Conservation (phyloP, 2,797 vertebrate species). For the Pagetopsis macropterus region DNA sequence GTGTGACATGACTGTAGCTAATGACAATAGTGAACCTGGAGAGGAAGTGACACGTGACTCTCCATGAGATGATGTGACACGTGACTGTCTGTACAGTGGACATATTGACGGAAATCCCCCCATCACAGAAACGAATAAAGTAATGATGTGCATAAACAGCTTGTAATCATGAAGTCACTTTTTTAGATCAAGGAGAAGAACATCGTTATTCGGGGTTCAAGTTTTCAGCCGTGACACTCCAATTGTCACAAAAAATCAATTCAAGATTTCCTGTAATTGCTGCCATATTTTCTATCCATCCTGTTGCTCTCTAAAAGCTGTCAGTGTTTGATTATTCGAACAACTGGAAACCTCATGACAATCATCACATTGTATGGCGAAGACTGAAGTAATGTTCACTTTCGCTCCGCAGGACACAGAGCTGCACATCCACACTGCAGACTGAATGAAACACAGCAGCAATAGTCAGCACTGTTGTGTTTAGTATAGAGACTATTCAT, state of each 20-base stretch:
- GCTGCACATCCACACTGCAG: not conserved
- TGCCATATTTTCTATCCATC: conserved; percentile 1
- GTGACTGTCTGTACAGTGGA: conserved; percentile 5
- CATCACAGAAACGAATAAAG: conserved; percentile 16
- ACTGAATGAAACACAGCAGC: not conserved
- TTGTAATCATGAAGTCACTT: not conserved
- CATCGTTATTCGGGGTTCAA: conserved; percentile 8
- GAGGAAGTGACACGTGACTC: conserved; percentile 24
- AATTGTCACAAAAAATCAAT: conserved; percentile 21
- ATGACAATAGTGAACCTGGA: conserved; percentile 15
- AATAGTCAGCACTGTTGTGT: not conserved
- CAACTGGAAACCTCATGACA: conserved; percentile 16
- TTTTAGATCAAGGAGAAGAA: conserved; percentile 5
- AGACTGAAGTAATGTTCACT: conserved; percentile 13
- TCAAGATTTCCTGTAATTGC: conserved; percentile 13
- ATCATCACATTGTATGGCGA: conserved; percentile 10
- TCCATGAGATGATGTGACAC: not conserved
- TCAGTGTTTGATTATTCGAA: conserved; percentile 4
- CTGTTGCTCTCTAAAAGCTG: not conserved
- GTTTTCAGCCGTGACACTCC: conserved; percentile 23
- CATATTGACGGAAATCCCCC: conserved; percentile 12
- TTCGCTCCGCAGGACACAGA: not conserved
- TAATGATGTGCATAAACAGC: not conserved
- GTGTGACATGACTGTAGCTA: conserved; percentile 28
- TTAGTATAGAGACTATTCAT: not conserved